Base-by-base conservation (phyloP, 1,140 invertebrate genomes). In the Samia ricini region DNA sequence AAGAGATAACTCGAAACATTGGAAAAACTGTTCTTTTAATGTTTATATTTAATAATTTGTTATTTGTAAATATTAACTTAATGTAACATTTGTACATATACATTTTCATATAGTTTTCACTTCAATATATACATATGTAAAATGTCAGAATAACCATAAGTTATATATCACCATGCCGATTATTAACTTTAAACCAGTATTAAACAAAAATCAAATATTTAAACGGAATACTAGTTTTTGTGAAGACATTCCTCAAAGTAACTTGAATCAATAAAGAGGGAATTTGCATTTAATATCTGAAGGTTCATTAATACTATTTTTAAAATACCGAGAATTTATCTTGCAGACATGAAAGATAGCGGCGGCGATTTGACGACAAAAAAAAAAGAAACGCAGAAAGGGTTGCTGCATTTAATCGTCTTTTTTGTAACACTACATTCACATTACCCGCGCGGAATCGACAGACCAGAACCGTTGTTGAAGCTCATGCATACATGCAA, bases 391-490 rank as follows among this genome's bases (percentile, higher is more conserved):
- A 67, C 54, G 18, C 49, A 55, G 62, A 72, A 74, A 70, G 73
- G 71, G 74, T 71, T 79, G 68, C 18, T 15, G 36, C 60, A 60
- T 74, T 81, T 80, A 74, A 76, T 77, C 68, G 48, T 63, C 63
- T 81, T 83, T 85, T 81, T 84, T 77, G 66, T 72, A 63, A 22
- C 49, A 42, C 62, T 65, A 42, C n/a, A 74, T 73, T 71, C 70
- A 72, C 72, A 79, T 76, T 77, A 80, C 77, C 79, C 56, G 81
- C 79, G 79, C 73, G 61, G 69, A 76, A 65, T 59, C 74, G 69
- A 64, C 73, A 79, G 78, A 80, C 72, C 80, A 74, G 72, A 81
- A 79, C 74, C 62, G 64, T 74, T 74, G 74, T 70, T 72, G 66
- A 67, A 72, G 61, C 72, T 70, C 71, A 42, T 42, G 66, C 77